Conservation (phyloP, 2,113 vertebrate species). For the Recurvirostra avosetta region DNA sequence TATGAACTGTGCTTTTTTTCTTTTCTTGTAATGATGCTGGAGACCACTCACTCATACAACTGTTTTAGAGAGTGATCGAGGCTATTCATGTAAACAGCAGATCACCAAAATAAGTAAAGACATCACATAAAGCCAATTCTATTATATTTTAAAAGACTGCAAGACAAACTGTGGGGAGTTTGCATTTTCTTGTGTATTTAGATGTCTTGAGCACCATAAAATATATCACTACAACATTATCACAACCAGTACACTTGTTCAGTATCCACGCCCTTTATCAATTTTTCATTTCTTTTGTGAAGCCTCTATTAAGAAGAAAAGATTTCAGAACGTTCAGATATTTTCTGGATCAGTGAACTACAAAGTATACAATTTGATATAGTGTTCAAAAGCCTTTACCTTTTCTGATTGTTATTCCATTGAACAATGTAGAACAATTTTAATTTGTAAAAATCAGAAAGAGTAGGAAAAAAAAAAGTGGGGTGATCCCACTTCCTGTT, state of each 20-base stretch:
- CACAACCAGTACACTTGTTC: background rate
- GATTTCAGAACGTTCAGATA: background rate
- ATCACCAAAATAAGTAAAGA: background rate
- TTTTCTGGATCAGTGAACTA: background rate
- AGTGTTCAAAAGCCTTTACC: background rate
- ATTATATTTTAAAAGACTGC: background rate
- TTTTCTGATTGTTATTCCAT: background rate
- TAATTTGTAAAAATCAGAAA: background rate
- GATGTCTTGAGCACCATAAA: background rate
- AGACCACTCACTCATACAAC: background rate
- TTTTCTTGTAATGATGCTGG: background rate
- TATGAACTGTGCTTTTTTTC: background rate
- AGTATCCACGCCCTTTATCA: background rate
- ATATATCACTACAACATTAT: background rate
- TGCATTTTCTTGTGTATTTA: background rate
- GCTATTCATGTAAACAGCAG: background rate
- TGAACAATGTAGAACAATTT: background rate
- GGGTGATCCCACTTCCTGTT: fast-evolving
- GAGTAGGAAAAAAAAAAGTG: background rate
- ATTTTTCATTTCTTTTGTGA: background rate
- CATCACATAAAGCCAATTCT: background rate
- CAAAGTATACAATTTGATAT: background rate
- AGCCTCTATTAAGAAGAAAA: background rate
- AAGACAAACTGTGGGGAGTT: background rate
- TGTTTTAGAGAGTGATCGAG: background rate